These are phyloP conservation scores for Ostrea denselamellosa DNA, from an alignment of 1,140 invertebrate species.

Conservation along the genomic window DNA sequence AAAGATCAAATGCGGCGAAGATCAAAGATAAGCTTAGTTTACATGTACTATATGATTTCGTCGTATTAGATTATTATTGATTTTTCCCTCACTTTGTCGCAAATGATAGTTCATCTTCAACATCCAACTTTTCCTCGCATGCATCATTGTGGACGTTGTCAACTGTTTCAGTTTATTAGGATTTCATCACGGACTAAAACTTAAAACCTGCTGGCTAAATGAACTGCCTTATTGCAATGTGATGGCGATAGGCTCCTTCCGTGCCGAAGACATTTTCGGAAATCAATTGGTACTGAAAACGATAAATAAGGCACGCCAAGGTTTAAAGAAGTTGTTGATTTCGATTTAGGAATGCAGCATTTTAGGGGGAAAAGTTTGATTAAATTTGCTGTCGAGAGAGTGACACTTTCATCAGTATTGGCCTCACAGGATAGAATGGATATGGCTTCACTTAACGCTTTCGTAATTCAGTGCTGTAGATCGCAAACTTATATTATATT, in stretches of 20 bases:
- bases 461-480: background rate
- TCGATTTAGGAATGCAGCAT: constrained; percentile 1
- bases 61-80: background rate
- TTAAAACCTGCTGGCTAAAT: constrained; percentile 30
- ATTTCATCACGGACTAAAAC: constrained; percentile 8
- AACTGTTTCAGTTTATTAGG: constrained; percentile 18
- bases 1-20: too few relatives aligned
- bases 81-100: background rate
- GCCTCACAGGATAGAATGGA: background rate
- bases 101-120: constrained; percentile 11
- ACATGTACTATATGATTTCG: background rate
- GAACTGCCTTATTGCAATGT: constrained; percentile 6
- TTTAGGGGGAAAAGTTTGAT: constrained; percentile 32
- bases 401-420: constrained; percentile 30
- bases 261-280: background rate
- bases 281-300: constrained; percentile 26
- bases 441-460: constrained; percentile 6
- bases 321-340: constrained; percentile 21
- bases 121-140: background rate
- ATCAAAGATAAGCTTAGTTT: too few relatives aligned
- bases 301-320: background rate
- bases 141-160: background rate
- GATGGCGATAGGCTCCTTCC: background rate
- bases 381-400: constrained; percentile 29
- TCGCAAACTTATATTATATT: background rate